These are phyloP conservation scores for Ciconia maguari DNA, from an alignment of 2,113 vertebrate species.

Conservation along the genomic window DNA sequence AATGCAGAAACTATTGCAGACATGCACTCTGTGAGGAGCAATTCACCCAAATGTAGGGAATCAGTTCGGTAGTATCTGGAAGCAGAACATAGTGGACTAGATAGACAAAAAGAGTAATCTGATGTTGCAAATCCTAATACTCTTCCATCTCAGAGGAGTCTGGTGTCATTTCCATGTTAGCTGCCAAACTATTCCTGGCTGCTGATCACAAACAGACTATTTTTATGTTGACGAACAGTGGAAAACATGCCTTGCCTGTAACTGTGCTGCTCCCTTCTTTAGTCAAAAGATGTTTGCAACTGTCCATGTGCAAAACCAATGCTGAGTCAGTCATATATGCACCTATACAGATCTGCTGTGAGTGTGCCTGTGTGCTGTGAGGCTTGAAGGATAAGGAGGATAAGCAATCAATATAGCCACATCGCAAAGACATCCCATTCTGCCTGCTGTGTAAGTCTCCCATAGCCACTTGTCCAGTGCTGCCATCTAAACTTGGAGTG, in stretches of 20 bases:
- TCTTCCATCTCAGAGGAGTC: conserved; percentile 5
- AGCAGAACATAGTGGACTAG: neutral
- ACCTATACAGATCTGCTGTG: neutral
- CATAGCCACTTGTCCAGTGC: neutral
- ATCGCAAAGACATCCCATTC: neutral
- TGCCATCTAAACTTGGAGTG: neutral
- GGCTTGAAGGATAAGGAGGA: neutral
- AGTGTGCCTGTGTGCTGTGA: neutral
- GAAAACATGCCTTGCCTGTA: conserved; percentile 40
- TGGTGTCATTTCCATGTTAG: conserved; percentile 13
- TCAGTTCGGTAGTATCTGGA: neutral
- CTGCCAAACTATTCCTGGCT: conserved; percentile 51
- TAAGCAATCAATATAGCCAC: neutral
- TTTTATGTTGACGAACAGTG: conserved; percentile 39
- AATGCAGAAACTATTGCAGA: neutral
- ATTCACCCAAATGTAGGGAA: neutral
- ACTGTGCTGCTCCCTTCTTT: conserved; percentile 39
- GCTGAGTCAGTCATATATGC: neutral
- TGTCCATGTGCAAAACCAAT: neutral
- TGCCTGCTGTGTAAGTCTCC: neutral
- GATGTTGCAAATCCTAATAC: neutral
- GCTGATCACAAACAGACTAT: conserved; percentile 45
- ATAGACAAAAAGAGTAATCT: neutral
- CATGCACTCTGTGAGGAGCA: neutral
- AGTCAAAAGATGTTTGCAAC: conserved; percentile 21